Conservation (phyloP, 1,140 invertebrate genomes). For the Mylabris phalerata region DNA sequence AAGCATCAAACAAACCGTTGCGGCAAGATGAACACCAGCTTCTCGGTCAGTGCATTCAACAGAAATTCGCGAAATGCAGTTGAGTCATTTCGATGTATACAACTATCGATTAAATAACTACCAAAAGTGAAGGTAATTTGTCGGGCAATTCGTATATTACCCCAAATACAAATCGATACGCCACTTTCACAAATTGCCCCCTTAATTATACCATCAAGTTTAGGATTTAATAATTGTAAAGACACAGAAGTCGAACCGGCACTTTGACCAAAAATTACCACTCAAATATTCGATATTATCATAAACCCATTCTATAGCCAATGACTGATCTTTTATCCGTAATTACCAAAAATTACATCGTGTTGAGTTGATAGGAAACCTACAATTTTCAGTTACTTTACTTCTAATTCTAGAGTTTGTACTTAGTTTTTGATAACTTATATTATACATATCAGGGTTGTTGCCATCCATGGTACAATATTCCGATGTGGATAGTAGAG, state of each 20-base stretch:
- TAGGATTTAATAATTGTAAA: slow-evolving; percentile 7
- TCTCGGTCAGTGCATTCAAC: no score
- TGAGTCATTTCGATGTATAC: no score
- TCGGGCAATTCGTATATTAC: no score
- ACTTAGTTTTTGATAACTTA: no score
- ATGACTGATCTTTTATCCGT: slow-evolving; percentile 15
- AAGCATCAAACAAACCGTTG: no score
- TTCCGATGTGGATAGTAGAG: no score
- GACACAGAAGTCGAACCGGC: slow-evolving; percentile 44
- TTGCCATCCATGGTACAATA: no score
- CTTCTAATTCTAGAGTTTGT: no score
- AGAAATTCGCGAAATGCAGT: no score
- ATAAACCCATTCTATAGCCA: slow-evolving; percentile 45
- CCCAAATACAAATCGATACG: background rate
- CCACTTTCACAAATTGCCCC: slow-evolving; percentile 14
- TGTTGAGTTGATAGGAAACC: slow-evolving; percentile 13
- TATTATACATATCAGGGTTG: slow-evolving; percentile 44
- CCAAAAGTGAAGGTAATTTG: no score
- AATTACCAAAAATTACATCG: slow-evolving; percentile 10
- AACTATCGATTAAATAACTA: no score
- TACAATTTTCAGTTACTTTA: slow-evolving; percentile 13
- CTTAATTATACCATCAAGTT: slow-evolving; percentile 14
- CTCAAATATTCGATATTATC: slow-evolving; percentile 45
- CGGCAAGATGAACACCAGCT: no score
- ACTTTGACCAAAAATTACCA: slow-evolving; percentile 46